phyloP scores from a whole-genome alignment of 2,797 vertebrate species.

The Oreochromis grahami region DNA sequence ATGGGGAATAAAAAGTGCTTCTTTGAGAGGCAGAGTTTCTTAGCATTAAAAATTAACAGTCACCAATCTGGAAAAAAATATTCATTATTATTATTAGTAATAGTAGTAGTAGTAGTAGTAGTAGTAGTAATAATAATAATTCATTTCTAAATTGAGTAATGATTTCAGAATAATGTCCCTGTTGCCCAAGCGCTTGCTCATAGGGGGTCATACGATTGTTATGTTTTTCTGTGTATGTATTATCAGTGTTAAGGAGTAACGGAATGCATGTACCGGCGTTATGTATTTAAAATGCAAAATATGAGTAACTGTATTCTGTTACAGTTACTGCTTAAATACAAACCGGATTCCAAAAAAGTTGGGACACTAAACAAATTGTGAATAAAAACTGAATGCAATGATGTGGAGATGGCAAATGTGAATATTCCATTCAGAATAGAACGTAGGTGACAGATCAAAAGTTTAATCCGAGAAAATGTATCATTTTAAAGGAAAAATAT shows the following conservation, averaged over 20 bases:
- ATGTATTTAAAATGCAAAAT: not conserved
- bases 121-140: accelerated
- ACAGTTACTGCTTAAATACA: not conserved
- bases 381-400: too few relatives aligned
- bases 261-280: not conserved
- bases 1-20: not conserved
- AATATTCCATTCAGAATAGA: too few relatives aligned
- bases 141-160: not conserved
- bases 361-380: too few relatives aligned
- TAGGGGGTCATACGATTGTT: not conserved
- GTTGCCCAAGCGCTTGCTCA: not conserved
- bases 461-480: too few relatives aligned
- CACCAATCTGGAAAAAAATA: not conserved
- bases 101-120: too few relatives aligned
- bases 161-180: not conserved
- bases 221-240: not conserved
- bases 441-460: too few relatives aligned
- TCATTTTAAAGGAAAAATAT: too few relatives aligned
- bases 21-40: not conserved
- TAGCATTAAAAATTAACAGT: not conserved
- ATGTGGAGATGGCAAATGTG: too few relatives aligned
- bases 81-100: not conserved
- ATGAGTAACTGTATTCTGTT: not conserved
- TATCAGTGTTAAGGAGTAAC: not conserved
- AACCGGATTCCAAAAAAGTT: too few relatives aligned